Evolutionary conservation across 2,113 vertebrate species (phyloP), one percentile per base, ranked within the genome.

Genomic region (Opisthocomus hoazin): DNA sequence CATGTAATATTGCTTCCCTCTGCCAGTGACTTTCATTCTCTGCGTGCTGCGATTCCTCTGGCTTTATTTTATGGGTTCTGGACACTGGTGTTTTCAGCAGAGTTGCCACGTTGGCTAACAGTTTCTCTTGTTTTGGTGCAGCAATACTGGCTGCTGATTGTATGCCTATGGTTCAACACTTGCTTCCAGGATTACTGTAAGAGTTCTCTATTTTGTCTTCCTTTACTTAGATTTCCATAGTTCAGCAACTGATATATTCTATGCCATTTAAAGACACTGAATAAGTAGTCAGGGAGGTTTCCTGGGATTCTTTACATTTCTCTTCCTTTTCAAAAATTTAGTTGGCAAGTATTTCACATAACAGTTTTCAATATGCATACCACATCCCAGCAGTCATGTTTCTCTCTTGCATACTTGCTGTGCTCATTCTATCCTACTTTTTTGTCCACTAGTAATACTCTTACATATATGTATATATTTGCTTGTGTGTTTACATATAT

Each of bases 211-310:
- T 18, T 75, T 75, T 68, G 54, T 61, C 29, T 60, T 50, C 70
- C 32, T 65, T 61, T 34, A 17, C 63, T 91, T 14, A 4, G 3
- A 5, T 57, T 68, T 64, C 36, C 60, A 10, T 29, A n/a, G 69
- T 60, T 76, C 24, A 11, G 37, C 24, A 53, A 4, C 24, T 41
- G 53, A 3, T 8, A 0, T 5, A 0, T 53, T 36, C 50, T 24
- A 2, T 57, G 77, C 56, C 11, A 0, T 32, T 58, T 15, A 51
- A 16, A 39, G 84, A 8, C 39, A 24, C 14, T 14, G 36, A 26
- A 18, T 23, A 57, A 73, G 53, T 46, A 76, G 16, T 4, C 27
- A 20, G 26, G 53, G 46, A 95, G 43, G 10, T 71, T 77, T 75
- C 26, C 20, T 85, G 81, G 46, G 26, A 9, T 82, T 75, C 45